A percentile compares a stretch with the other conserved stretches of the same genome.
These are phyloP conservation scores for Seira sanloemensis DNA, from an alignment of 2,888 invertebrate species.

Conservation along the genomic window DNA sequence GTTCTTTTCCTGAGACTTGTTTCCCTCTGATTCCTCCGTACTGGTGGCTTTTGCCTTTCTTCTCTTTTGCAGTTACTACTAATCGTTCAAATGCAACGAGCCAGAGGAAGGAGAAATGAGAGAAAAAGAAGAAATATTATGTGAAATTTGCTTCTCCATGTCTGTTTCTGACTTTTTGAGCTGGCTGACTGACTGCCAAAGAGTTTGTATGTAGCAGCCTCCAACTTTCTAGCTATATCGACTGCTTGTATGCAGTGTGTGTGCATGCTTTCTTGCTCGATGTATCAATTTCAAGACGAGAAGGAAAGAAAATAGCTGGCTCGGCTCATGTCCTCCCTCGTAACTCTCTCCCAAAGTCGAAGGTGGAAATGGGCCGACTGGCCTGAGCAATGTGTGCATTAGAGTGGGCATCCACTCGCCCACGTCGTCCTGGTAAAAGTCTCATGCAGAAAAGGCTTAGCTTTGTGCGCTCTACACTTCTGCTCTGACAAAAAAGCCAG, in stretches of 20 bases:
- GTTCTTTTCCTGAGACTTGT: slow-evolving; percentile 4
- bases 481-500: background rate
- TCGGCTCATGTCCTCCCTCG: background rate
- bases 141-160: background rate
- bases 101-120: background rate
- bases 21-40: slow-evolving; percentile 2
- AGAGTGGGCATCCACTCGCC: too few species aligned
- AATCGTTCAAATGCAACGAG: slow-evolving; percentile 7
- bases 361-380: background rate
- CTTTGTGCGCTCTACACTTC: background rate
- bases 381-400: background rate
- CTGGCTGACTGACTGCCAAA: slow-evolving; percentile 7
- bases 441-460: too few species aligned
- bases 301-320: background rate
- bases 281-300: slow-evolving; percentile 5
- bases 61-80: background rate
- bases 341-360: background rate
- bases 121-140: background rate
- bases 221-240: slow-evolving; percentile 5
- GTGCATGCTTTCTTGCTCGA: background rate
- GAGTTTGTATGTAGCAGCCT: background rate
- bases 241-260: background rate
- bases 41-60: slow-evolving; percentile 3
- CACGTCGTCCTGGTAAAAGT: too few species aligned
- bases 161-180: slow-evolving; percentile 19